These are phyloP conservation scores for Zaprionus obscuricornis DNA, from an alignment of 2,888 invertebrate species.

Conservation along the genomic window DNA sequence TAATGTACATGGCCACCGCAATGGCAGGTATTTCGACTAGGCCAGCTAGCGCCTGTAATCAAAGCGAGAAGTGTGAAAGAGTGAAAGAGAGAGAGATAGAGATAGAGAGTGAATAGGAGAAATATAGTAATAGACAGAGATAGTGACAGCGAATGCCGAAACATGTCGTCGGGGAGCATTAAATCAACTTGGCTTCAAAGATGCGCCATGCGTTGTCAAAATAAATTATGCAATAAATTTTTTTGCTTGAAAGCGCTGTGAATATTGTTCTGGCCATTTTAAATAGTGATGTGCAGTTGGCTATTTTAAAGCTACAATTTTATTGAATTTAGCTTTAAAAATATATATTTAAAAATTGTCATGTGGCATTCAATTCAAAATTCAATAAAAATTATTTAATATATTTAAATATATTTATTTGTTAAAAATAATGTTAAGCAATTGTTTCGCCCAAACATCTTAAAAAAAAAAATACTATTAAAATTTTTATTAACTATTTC, in stretches of 20 bases:
- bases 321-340: not conserved
- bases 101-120: conserved; percentile 8
- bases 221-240: conserved; percentile 74
- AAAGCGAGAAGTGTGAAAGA: no score
- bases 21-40: conserved; percentile 91
- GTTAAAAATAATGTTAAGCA: no score
- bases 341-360: no score
- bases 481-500: no score
- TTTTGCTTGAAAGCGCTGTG: conserved; percentile 28
- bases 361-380: no score
- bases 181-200: conserved; percentile 71
- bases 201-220: conserved; percentile 65
- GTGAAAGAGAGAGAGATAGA: conserved; percentile 1
- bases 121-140: conserved; percentile 15
- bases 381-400: no score
- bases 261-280: conserved; percentile 34
- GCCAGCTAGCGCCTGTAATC: conserved; percentile 86
- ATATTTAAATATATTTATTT: no score
- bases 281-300: conserved; percentile 48
- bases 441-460: no score
- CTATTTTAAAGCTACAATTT: conserved; percentile 10
- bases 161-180: conserved; percentile 57
- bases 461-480: no score
- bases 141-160: conserved; percentile 32
- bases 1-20: conserved; percentile 89